Evolutionary conservation across 2,888 invertebrate species (phyloP), one percentile per base, ranked within the genome.

Genomic region (Schrankia costaestrigalis): DNA sequence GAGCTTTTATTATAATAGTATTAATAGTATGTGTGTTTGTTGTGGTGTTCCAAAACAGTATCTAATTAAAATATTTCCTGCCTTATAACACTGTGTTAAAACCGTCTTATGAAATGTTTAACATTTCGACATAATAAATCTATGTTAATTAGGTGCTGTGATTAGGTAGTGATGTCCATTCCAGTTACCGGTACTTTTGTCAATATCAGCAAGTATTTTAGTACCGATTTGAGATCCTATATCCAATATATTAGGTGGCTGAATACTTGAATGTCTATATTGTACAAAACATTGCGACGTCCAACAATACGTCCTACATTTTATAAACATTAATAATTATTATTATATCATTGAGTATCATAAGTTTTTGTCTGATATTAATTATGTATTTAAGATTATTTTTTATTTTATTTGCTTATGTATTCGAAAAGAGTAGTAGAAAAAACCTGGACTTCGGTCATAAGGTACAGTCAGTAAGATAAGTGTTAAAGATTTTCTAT

Each of bases 161-260:
- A 82, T 78, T 62, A 71, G 69, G 78, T 82, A 81, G 80, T 80
- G 55, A 61, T 58, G 57, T 69, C 66, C 79, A 82, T 81, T 80
- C 78, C 78, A 76, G 35, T 45, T 34, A 41, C 31, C 25, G 18
- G 11, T 26, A 25, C 9, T 23, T n/a, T n/a, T n/a, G n/a, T n/a
- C n/a, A n/a, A n/a, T n/a, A n/a, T n/a, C n/a, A n/a, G n/a, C n/a
- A n/a, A n/a, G n/a, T n/a, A n/a, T n/a, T n/a, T n/a, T n/a, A n/a
- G n/a, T n/a, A n/a, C n/a, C n/a, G n/a, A n/a, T n/a, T n/a, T n/a
- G n/a, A n/a, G n/a, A n/a, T n/a, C n/a, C n/a, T n/a, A n/a, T n/a
- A n/a, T n/a, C n/a, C n/a, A n/a, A n/a, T n/a, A n/a, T n/a, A n/a
- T n/a, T n/a, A n/a, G n/a, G n/a, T n/a, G n/a, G n/a, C n/a, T n/a